Conservation (phyloP, 1,140 invertebrate species). For the Gryllus bimaculatus region DNA sequence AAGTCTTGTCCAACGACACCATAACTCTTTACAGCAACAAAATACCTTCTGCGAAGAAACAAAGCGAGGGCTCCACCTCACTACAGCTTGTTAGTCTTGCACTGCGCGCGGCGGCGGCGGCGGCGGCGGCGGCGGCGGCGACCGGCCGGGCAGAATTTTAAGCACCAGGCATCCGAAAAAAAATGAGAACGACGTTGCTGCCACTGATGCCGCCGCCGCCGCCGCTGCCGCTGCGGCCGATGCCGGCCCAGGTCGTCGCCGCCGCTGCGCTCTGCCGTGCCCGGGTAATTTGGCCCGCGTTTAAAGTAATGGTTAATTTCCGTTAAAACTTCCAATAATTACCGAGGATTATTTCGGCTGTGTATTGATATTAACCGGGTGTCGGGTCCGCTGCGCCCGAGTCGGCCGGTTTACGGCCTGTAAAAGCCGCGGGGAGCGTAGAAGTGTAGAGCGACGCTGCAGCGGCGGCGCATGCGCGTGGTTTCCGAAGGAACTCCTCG, state of each 20-base stretch:
- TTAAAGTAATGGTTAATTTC: slow-evolving; percentile 6
- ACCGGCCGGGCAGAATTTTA: not conserved
- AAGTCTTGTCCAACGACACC: slow-evolving; percentile 3
- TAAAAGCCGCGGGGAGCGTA: not conserved
- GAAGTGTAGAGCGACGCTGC: not conserved
- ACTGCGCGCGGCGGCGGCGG: not conserved
- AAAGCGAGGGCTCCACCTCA: not conserved
- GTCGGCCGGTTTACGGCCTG: not conserved
- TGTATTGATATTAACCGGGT: not conserved
- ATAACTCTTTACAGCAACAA: slow-evolving; percentile 5
- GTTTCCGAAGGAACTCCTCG: too few relatives aligned
- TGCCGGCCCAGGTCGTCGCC: not conserved
- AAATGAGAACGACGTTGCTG: not conserved
- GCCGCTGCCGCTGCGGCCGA: not conserved
- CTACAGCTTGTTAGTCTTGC: slow-evolving; percentile 3
- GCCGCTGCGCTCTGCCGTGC: not conserved
- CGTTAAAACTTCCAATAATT: not conserved
- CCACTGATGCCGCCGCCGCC: not conserved
- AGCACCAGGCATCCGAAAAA: not conserved
- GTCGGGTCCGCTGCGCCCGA: too few relatives aligned
- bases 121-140: too few relatives aligned
- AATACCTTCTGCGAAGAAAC: not conserved
- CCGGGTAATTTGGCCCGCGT: not conserved
- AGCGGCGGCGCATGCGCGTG: too few relatives aligned
- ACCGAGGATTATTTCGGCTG: not conserved